A percentile compares a stretch with the other conserved stretches of the same genome.
phyloP scores from a whole-genome alignment of 1,140 invertebrate species.

The Ceratosolen solmsi region DNA sequence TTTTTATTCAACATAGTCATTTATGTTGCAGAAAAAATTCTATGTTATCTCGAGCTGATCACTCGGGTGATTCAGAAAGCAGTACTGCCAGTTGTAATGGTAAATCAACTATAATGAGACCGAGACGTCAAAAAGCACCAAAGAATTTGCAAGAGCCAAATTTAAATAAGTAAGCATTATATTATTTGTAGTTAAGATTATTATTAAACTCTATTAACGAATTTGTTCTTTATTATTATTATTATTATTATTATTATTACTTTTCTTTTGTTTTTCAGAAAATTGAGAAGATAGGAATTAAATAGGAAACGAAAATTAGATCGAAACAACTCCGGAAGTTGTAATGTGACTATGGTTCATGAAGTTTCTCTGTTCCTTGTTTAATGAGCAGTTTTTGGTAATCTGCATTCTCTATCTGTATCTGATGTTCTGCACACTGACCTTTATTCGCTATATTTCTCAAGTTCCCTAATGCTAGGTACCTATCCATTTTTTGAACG shows the following conservation, averaged over 20 bases:
- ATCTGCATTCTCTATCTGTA: too few species aligned
- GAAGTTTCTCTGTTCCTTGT: too few species aligned
- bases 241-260: too few species aligned
- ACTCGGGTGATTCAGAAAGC: slow-evolving; percentile 57
- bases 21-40: slow-evolving; percentile 29
- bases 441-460: too few species aligned
- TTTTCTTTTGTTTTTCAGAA: slow-evolving; percentile 39
- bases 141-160: slow-evolving; percentile 59
- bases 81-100: slow-evolving; percentile 52
- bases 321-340: slow-evolving; percentile 25
- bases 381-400: too few species aligned
- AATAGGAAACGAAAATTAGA: not conserved
- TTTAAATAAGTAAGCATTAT: slow-evolving; percentile 57
- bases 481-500: too few species aligned
- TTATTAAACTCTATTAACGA: not conserved
- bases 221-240: slow-evolving; percentile 5
- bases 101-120: slow-evolving; percentile 47
- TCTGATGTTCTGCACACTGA: too few species aligned
- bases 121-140: slow-evolving; percentile 60
- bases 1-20: too few species aligned
- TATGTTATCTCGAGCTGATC: slow-evolving; percentile 10
- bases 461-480: too few species aligned
- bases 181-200: slow-evolving; percentile 3
- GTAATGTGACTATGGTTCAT: too few species aligned
- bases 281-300: slow-evolving; percentile 44